These are phyloP conservation scores for Anableps anableps DNA, from an alignment of 2,797 vertebrate species.

Conservation along the genomic window DNA sequence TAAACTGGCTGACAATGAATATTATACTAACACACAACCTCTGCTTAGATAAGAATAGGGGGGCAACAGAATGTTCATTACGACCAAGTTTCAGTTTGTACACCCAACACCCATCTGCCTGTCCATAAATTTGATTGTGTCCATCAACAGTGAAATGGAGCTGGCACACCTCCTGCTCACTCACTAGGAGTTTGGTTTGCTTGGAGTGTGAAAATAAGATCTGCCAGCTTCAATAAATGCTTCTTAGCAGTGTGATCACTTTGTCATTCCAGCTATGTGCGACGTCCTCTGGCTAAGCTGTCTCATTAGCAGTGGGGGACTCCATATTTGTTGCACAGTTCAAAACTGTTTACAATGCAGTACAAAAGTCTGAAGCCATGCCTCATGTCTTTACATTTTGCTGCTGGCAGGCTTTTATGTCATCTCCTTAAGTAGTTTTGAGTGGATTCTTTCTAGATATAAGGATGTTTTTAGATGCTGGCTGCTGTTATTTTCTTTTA, in stretches of 20 bases:
- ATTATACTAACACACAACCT: slow-evolving; percentile 8
- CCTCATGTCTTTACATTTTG: slow-evolving; percentile 43
- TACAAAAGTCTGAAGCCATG: slow-evolving; percentile 51
- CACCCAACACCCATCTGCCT: slow-evolving; percentile 59
- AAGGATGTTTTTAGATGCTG: background rate
- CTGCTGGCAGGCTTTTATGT: slow-evolving; percentile 24
- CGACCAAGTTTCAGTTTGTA: slow-evolving; percentile 55
- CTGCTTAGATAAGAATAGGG: slow-evolving; percentile 41
- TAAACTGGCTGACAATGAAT: slow-evolving; percentile 21
- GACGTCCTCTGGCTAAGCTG: slow-evolving; percentile 77
- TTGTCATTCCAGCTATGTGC: slow-evolving; percentile 78
- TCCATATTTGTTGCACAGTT: slow-evolving; percentile 79
- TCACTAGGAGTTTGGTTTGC: slow-evolving; percentile 80
- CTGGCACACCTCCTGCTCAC: slow-evolving; percentile 67
- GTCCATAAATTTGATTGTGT: slow-evolving; percentile 85
- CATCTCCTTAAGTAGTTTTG: background rate
- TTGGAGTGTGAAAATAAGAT: slow-evolving; percentile 86
- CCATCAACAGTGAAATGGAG: slow-evolving; percentile 83
- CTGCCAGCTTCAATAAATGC: slow-evolving; percentile 79
- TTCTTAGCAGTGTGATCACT: slow-evolving; percentile 79
- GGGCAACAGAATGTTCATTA: slow-evolving; percentile 68
- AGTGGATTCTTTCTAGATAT: background rate
- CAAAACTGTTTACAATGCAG: slow-evolving; percentile 80
- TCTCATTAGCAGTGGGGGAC: slow-evolving; percentile 83
- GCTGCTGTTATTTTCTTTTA: background rate